Evolutionary conservation across 2,797 vertebrate genomes (phyloP).

Genomic region (Sparus aurata): DNA sequence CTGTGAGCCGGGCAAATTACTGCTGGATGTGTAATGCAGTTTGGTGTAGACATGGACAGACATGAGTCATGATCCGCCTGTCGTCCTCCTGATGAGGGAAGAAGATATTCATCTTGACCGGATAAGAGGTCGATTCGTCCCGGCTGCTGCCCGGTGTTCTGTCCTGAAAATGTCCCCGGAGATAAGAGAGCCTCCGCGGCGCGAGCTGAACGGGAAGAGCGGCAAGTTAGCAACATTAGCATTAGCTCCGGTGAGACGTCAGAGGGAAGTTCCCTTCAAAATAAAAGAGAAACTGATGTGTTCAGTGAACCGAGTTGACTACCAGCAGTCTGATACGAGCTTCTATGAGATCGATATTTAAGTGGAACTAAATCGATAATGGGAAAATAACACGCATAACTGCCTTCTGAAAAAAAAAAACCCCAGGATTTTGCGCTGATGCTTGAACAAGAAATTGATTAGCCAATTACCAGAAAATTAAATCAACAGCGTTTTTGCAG

Average conservation of each 20-base stretch:
- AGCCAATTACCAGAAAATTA: too few relatives aligned
- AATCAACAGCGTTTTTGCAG: too few relatives aligned
- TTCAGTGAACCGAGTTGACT: too few relatives aligned
- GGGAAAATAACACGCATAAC: not conserved
- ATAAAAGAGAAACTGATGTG: not conserved
- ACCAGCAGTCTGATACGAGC: too few relatives aligned
- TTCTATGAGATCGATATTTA: not conserved
- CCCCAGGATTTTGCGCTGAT: not conserved
- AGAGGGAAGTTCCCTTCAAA: not conserved
- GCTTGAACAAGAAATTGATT: not conserved
- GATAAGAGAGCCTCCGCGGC: not conserved
- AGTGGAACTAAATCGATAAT: not conserved
- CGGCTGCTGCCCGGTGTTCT: constrained; percentile 16
- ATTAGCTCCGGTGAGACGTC: not conserved
- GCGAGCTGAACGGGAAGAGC: not conserved
- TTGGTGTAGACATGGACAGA: not conserved
- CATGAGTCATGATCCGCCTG: not conserved
- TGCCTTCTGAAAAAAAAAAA: not conserved
- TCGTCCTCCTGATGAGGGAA: not conserved
- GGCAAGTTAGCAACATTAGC: not conserved
- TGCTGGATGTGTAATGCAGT: not conserved
- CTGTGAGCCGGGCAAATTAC: rapidly evolving
- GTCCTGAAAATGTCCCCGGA: constrained; percentile 32
- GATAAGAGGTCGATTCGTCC: not conserved
- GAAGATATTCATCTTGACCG: not conserved